These are phyloP conservation scores for Myocastor coypus DNA, from an alignment of 2,113 vertebrate genomes.

Conservation along the genomic window DNA sequence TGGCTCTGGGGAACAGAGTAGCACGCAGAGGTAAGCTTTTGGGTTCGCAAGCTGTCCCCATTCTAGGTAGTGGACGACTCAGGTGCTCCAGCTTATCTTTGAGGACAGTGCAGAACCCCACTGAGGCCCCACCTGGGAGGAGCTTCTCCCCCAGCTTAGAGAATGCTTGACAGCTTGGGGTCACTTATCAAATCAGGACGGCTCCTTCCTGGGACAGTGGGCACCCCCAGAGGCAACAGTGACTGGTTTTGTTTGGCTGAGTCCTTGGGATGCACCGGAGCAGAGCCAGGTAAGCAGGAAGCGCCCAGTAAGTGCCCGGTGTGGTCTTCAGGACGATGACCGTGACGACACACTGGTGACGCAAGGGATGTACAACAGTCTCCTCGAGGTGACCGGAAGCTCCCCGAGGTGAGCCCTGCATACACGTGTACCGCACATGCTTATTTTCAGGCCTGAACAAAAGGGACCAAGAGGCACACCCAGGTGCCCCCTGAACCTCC, in stretches of 20 bases:
- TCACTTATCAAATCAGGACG: background rate
- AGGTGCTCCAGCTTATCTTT: fast-evolving
- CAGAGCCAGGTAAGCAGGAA: fast-evolving
- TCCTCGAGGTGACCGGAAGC: too few relatives aligned
- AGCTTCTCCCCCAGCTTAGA: background rate
- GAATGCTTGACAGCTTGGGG: background rate
- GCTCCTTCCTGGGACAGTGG: background rate
- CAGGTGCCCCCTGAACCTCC: background rate
- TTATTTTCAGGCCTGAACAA: background rate
- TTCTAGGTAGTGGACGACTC: background rate
- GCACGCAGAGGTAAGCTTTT: too few relatives aligned
- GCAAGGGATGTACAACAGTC: fast-evolving
- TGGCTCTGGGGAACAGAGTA: too few relatives aligned
- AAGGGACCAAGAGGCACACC: fast-evolving
- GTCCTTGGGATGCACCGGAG: background rate
- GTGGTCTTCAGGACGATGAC: fast-evolving
- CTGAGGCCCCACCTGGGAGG: fast-evolving
- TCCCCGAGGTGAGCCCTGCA: background rate
- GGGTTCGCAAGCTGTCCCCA: background rate
- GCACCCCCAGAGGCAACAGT: fast-evolving
- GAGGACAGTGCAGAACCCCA: background rate
- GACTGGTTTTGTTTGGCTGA: fast-evolving
- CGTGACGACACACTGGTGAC: fast-evolving
- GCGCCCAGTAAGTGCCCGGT: fast-evolving
- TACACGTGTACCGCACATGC: fast-evolving